phyloP scores from a whole-genome alignment of 2,888 invertebrate genomes.

The Temnothorax rugatulus region DNA sequence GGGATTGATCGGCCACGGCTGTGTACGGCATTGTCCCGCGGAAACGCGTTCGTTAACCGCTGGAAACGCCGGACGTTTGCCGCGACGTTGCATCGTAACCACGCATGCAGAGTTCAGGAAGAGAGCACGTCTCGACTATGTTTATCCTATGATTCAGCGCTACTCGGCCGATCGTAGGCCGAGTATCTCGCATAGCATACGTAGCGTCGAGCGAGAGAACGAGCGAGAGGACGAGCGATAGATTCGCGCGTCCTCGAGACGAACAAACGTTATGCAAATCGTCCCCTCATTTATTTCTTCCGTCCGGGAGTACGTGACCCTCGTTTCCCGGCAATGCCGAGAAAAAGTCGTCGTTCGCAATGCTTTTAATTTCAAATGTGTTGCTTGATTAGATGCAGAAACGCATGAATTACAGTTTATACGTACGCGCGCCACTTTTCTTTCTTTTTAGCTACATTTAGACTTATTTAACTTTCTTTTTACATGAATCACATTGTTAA shows the following conservation, averaged over 20 bases:
- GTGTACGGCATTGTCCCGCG: conserved; percentile 15
- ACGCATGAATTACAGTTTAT: not conserved
- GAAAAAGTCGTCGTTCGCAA: not conserved
- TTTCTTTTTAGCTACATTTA: not conserved
- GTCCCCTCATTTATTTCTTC: conserved; percentile 1
- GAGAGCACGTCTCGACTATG: conserved; percentile 65
- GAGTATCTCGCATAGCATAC: conserved; percentile 50
- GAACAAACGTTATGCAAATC: conserved; percentile 32
- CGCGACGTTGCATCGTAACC: conserved; percentile 26
- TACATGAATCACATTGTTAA: not conserved
- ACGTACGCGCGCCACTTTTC: not conserved
- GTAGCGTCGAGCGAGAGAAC: not conserved
- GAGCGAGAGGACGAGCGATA: conserved; percentile 14
- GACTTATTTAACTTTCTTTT: not conserved
- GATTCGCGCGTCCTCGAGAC: conserved; percentile 43
- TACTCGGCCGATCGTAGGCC: conserved; percentile 60
- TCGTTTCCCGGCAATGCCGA: conserved; percentile 9
- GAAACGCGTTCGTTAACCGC: conserved; percentile 39
- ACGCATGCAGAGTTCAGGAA: conserved; percentile 56
- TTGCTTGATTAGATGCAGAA: not conserved
- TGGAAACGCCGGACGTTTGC: not conserved
- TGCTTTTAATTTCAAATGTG: conserved; percentile 19
- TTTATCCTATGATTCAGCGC: conserved; percentile 75
- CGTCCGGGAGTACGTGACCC: not conserved
- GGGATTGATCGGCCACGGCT: conserved; percentile 22